Percentiles rank a stretch among this genome's conserved stretches.
phyloP scores from a whole-genome alignment of 2,888 invertebrate genomes.

The Nephrotoma guestfalica region DNA sequence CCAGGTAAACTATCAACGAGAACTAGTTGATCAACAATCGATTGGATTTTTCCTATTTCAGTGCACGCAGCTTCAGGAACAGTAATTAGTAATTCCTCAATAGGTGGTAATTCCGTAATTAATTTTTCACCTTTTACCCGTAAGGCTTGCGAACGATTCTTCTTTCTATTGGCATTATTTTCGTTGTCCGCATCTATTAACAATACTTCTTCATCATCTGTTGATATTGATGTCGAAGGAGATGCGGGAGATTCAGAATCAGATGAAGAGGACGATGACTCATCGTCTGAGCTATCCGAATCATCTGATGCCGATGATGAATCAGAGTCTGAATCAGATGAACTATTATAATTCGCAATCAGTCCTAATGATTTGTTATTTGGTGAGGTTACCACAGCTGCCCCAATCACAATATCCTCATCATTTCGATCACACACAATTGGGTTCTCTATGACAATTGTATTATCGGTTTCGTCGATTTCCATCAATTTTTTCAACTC shows the following conservation, averaged over 20 bases:
- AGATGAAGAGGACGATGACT: slow-evolving; percentile 2
- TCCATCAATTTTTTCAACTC: neutral
- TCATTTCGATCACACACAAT: neutral
- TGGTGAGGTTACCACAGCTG: neutral
- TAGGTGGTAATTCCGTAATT: slow-evolving; percentile 61
- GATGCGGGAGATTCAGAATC: slow-evolving; percentile 7
- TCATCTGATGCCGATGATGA: neutral
- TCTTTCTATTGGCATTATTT: slow-evolving; percentile 10
- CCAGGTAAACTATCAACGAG: slow-evolving; percentile 57
- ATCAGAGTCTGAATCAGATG: neutral
- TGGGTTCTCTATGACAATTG: neutral
- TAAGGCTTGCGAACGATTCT: slow-evolving; percentile 12
- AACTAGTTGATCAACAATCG: slow-evolving; percentile 60
- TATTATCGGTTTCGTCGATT: neutral
- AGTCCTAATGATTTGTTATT: neutral
- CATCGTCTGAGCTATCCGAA: neutral
- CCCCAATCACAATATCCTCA: neutral
- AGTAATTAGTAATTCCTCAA: slow-evolving; percentile 64
- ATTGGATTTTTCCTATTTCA: slow-evolving; percentile 55
- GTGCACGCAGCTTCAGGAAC: slow-evolving; percentile 61
- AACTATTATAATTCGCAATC: neutral
- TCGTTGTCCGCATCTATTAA: slow-evolving; percentile 18
- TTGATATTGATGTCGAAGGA: neutral
- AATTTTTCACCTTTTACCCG: slow-evolving; percentile 27
- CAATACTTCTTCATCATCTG: slow-evolving; percentile 17